A percentile compares a stretch with the other conserved stretches of the same genome.
Evolutionary conservation across 2,888 invertebrate genomes (phyloP).

Genomic region (Eugnorisma glareosa): DNA sequence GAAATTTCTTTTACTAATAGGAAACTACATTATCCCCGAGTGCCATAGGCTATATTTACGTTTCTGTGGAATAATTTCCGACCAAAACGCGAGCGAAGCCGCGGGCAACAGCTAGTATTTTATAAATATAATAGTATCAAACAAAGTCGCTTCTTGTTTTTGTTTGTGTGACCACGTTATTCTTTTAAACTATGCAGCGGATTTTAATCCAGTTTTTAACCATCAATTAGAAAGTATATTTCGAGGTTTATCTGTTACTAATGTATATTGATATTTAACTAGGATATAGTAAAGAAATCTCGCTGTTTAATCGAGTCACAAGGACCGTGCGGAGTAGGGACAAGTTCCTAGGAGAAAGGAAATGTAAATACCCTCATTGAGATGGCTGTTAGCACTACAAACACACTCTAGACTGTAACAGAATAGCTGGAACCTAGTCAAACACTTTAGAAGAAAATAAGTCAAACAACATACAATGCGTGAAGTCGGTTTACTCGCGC

Average conservation of each 20-base stretch:
- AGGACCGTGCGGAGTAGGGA: not conserved
- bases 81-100: no score
- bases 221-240: not conserved
- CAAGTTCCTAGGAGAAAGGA: not conserved
- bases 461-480: slow-evolving; percentile 44
- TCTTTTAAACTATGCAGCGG: not conserved
- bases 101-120: no score
- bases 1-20: no score
- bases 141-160: not conserved
- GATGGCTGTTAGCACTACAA: slow-evolving; percentile 8
- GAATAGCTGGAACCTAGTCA: slow-evolving; percentile 23
- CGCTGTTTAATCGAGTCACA: not conserved
- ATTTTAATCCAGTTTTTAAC: not conserved
- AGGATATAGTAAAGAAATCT: not conserved
- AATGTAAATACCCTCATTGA: slow-evolving; percentile 21
- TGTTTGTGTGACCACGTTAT: not conserved
- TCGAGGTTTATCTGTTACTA: not conserved
- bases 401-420: slow-evolving; percentile 21
- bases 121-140: not conserved
- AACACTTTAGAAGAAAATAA: slow-evolving; percentile 46
- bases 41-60: no score
- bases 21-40: no score
- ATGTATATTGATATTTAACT: not conserved
- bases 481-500: slow-evolving; percentile 32
- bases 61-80: no score